Percentiles rank a stretch among this genome's conserved stretches.
phyloP scores from a whole-genome alignment of 2,113 vertebrate species.

The Myiozetetes cayanensis region DNA sequence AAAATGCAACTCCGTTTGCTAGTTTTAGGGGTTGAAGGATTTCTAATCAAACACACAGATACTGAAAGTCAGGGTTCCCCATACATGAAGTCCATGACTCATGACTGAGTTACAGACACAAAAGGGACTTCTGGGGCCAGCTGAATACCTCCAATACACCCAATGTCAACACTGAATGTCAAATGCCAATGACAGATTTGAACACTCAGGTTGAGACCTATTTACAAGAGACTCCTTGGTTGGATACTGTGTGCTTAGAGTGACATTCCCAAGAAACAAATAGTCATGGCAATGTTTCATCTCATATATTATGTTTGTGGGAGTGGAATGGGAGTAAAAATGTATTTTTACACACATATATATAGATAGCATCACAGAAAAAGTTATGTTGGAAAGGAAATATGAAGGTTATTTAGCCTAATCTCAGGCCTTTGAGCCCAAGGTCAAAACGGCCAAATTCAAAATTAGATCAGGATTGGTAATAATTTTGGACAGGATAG shows the following conservation, averaged over 20 bases:
- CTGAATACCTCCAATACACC: background rate
- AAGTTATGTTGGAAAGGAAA: background rate
- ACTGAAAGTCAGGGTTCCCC: background rate
- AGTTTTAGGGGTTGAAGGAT: background rate
- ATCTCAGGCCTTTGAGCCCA: background rate
- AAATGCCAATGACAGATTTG: background rate
- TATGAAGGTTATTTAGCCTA: background rate
- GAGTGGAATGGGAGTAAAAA: background rate
- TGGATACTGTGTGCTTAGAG: background rate
- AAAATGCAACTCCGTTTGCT: background rate
- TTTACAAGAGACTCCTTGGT: background rate
- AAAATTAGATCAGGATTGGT: background rate
- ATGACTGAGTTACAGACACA: background rate
- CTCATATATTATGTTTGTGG: background rate
- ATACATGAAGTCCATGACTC: background rate
- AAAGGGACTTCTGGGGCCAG: background rate
- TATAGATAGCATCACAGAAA: background rate
- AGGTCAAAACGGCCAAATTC: background rate
- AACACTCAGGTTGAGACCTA: background rate
- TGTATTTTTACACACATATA: background rate
- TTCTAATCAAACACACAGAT: background rate
- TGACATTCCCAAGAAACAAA: background rate
- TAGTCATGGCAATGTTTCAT: background rate
- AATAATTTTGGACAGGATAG: background rate
- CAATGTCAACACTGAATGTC: background rate